Percentiles rank a stretch among this genome's conserved stretches.
phyloP scores from a whole-genome alignment of 2,888 invertebrate genomes.

The Oasisia sp. region DNA sequence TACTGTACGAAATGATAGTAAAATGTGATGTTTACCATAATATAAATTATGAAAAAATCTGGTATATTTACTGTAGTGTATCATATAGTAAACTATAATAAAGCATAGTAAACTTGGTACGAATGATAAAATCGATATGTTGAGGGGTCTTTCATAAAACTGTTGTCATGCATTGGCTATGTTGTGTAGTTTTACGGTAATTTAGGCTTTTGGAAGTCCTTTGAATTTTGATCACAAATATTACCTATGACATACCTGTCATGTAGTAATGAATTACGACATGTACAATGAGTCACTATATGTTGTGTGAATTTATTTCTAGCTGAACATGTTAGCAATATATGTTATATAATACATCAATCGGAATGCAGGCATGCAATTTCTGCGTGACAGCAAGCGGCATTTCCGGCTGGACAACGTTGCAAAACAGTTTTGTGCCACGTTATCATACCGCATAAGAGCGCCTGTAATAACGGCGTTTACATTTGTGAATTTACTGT shows the following conservation, averaged over 20 bases:
- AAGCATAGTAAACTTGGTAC: no score
- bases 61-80: no score
- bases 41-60: no score
- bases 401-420: conserved; percentile 26
- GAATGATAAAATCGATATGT: no score
- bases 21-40: no score
- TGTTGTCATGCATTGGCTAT: background rate
- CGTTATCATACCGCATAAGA: conserved; percentile 26
- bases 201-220: background rate
- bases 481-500: background rate
- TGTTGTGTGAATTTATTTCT: background rate
- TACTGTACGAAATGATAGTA: no score
- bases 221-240: background rate
- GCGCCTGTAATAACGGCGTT: conserved; percentile 14
- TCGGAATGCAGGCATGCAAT: background rate
- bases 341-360: background rate
- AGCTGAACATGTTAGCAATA: background rate
- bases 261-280: background rate
- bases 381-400: conserved; percentile 21
- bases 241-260: background rate
- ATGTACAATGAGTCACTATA: background rate
- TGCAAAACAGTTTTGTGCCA: conserved; percentile 25
- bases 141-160: no score
- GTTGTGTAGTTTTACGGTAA: background rate
- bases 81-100: no score